Base-by-base conservation (phyloP, 2,113 vertebrate species). In the Hypocryptadius cinnamomeus region DNA sequence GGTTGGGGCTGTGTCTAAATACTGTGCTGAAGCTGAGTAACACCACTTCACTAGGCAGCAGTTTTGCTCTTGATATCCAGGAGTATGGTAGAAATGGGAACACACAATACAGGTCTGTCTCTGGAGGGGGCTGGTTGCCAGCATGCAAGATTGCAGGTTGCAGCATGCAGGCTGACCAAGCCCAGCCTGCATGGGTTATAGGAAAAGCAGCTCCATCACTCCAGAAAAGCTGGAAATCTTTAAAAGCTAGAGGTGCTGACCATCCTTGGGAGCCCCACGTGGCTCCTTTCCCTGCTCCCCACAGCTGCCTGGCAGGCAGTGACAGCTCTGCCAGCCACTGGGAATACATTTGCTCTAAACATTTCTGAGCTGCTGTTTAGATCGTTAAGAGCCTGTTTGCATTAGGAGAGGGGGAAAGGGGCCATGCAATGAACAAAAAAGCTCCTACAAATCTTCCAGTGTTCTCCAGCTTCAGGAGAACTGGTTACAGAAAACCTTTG, bases 181-280 rank as follows among this genome's bases (percentile, higher is more conserved):
- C 53, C 28, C 71, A 74, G 57, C 35, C 33, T 37, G 24, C 16
- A 14, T 0, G 0, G 11, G 4, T 44, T 60, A 9, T 24, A 47
- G 56, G 65, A 47, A 85, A 64, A 37, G 19, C 25, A 37, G 31
- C 39, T 92, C 39, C 7, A 1, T 79, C 20, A 8, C 61, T 68
- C 15, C 39, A 76, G 76, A 63, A 90, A 87, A 79, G 44, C 63
- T 72, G 86, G 53, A 85, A 37, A 54, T 64, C 39, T 60, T 79
- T 30, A 79, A 68, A 91, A 64, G 23, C 24, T 35, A 3, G 47
- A 73, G 53, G 17, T 82, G 71, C 57, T 88, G 71, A 28, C 30
- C 23, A 33, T 45, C 48, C 30, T 56, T 2, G 0, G 1, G 48
- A 81, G 40, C 24, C 44, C 19, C 47, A 51, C 27, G 61, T 37